Base-by-base conservation (phyloP, 2,113 vertebrate species). In the Coptodon bakossiorum region DNA sequence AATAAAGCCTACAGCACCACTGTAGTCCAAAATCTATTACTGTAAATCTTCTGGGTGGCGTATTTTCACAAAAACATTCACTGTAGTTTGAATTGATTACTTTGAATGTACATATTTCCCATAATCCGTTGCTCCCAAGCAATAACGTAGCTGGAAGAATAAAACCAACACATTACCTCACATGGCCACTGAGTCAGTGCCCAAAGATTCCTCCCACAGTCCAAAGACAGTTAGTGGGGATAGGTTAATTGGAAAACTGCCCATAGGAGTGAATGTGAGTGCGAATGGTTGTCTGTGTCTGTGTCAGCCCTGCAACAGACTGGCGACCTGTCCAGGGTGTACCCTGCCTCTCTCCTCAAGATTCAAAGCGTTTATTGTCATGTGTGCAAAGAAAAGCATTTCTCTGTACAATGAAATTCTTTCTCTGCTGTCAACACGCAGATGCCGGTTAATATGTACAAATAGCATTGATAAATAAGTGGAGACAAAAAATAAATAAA, bases 271-370 rank as follows among this genome's bases (percentile, higher is more conserved):
- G 59, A 63, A 63, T 1, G 59, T 36, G 31, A 36, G 59, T 19
- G 59, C 0, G 6, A 7, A 11, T 36, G 59, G 31, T 0, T 34
- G 29, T 11, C 29, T 34, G 0, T 31, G 27, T 16, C 56, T 6
- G 29, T 63, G 16, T 59, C 27, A 59, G 56, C 56, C 3, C 56
- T 59, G 5, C 56, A 31, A 59, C 27, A 59, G 27, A 17, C 27
- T 59, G 56, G 56, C 56, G 29, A 31, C 56, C 29, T 59, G 27
- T 17, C 27, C 27, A 31, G 2, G 27, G 14, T 61, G 57, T 0
- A 31, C 3, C 2, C 27, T 10, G 57, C 27, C 57, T 31, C 12
- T 14, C 57, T 9, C 1, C 27, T 61, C 57, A 61, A 17, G 57
- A 31, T 61, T 17, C 1, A 61, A 34, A 63, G 29, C 9, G 2